Evolutionary conservation across 2,888 invertebrate species (phyloP).

Genomic region (Periphyllus acericola): DNA sequence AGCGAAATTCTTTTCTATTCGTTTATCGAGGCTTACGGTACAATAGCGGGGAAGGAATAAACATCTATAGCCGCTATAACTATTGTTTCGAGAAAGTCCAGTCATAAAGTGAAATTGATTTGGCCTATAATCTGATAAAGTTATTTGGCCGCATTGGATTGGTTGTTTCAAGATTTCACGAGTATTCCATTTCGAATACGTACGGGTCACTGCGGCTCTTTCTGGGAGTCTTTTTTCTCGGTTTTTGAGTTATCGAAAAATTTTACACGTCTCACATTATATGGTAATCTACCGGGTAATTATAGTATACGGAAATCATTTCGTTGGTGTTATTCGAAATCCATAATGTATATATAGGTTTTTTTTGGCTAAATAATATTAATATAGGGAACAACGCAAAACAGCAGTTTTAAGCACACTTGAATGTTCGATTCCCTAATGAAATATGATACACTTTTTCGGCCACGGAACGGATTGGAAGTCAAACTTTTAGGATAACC

Average conservation of each 20-base stretch:
- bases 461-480: too few relatives aligned
- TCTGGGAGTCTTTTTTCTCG: background rate
- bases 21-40: background rate
- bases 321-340: too few relatives aligned
- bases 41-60: background rate
- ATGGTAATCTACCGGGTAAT: too few relatives aligned
- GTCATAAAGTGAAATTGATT: slow-evolving; percentile 16
- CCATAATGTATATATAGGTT: too few relatives aligned
- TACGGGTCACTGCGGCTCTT: background rate
- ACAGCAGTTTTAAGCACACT: too few relatives aligned
- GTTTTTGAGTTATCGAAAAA: slow-evolving; percentile 10
- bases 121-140: slow-evolving; percentile 31
- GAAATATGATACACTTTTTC: too few relatives aligned
- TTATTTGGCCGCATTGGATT: slow-evolving; percentile 10
- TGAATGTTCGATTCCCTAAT: too few relatives aligned
- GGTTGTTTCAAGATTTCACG: background rate
- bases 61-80: background rate
- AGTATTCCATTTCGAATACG: background rate
- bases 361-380: too few relatives aligned
- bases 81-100: slow-evolving; percentile 7
- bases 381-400: too few relatives aligned
- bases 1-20: slow-evolving; percentile 2
- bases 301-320: too few relatives aligned
- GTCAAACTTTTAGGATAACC: too few relatives aligned
- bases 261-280: background rate